phyloP scores from a whole-genome alignment of 2,888 invertebrate genomes.

The Epistrophe grossulariae region DNA sequence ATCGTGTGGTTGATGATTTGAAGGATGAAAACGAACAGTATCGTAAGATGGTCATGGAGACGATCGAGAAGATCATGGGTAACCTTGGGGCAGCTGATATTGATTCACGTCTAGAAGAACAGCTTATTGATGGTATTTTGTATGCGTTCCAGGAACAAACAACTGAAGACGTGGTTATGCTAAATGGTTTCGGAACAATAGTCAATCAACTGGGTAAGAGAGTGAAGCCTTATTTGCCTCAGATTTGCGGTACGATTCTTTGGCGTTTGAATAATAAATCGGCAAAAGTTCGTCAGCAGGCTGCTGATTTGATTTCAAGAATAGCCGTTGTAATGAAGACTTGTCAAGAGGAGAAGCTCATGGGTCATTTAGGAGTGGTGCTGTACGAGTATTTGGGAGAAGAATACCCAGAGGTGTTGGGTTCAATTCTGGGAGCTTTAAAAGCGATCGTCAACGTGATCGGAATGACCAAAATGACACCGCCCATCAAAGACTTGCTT shows the following conservation, averaged over 20 bases:
- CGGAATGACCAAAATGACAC: constrained; percentile 99
- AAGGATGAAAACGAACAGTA: constrained; percentile 99
- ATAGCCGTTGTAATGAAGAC: constrained; percentile 99
- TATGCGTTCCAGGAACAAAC: constrained; percentile 99
- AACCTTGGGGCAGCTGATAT: constrained; percentile 99
- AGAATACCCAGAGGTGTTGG: constrained; percentile 99
- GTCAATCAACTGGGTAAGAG: constrained; percentile 98
- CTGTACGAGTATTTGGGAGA: constrained; percentile 99
- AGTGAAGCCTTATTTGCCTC: constrained; percentile 99
- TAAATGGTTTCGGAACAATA: constrained; percentile 99
- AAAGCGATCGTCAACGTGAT: constrained; percentile 99
- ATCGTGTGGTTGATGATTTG: constrained; percentile 98
- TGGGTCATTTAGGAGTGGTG: constrained; percentile 99
- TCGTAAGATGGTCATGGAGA: constrained; percentile 99
- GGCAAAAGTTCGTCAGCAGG: constrained; percentile 99
- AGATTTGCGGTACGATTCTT: constrained; percentile 99
- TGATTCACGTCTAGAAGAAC: constrained; percentile 98
- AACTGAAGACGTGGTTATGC: constrained; percentile 99
- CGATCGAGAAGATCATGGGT: constrained; percentile 99
- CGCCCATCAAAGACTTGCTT: constrained; percentile 98
- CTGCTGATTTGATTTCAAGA: constrained; percentile 98
- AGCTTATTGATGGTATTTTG: constrained; percentile 98
- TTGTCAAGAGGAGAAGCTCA: constrained; percentile 99
- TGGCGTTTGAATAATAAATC: constrained; percentile 99
- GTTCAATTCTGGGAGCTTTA: constrained; percentile 98